Percentiles rank a stretch among this genome's conserved stretches.
Evolutionary conservation across 1,140 invertebrate genomes (phyloP).

Genomic region (Eupeodes corollae): DNA sequence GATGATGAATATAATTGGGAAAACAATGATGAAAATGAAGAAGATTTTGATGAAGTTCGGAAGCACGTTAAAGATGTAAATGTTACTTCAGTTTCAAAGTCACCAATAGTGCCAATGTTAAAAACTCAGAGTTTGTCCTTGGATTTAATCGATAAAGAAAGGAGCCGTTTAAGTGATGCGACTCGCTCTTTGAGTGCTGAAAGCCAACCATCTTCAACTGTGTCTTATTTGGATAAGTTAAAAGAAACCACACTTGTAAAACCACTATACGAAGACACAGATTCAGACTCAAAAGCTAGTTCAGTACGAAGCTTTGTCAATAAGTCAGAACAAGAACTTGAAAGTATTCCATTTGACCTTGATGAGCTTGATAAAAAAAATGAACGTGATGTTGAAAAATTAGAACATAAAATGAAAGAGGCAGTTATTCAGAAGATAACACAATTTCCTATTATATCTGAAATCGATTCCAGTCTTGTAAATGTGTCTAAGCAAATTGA

Average conservation of each 20-base stretch:
- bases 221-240: constrained; percentile 17
- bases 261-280: constrained; percentile 29
- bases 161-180: background rate
- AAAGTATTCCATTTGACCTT: constrained; percentile 20
- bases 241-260: constrained; percentile 16
- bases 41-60: constrained; percentile 18
- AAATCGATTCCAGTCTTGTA: constrained; percentile 1
- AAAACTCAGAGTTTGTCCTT: constrained; percentile 10
- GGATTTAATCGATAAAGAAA: constrained; percentile 6
- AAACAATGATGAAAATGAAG: constrained; percentile 12
- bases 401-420: constrained; percentile 17
- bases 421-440: background rate
- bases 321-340: constrained; percentile 22
- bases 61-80: constrained; percentile 25
- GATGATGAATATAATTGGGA: constrained; percentile 13
- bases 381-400: constrained; percentile 34
- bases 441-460: constrained; percentile 5
- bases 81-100: constrained; percentile 20
- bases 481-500: background rate
- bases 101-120: constrained; percentile 21
- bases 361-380: constrained; percentile 23
- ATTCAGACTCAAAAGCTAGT: constrained; percentile 45
- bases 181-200: background rate
- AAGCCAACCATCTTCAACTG: constrained; percentile 1
- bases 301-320: constrained; percentile 33